Base-by-base conservation (phyloP, 2,888 invertebrate species). In the Dioctria rufipes region DNA sequence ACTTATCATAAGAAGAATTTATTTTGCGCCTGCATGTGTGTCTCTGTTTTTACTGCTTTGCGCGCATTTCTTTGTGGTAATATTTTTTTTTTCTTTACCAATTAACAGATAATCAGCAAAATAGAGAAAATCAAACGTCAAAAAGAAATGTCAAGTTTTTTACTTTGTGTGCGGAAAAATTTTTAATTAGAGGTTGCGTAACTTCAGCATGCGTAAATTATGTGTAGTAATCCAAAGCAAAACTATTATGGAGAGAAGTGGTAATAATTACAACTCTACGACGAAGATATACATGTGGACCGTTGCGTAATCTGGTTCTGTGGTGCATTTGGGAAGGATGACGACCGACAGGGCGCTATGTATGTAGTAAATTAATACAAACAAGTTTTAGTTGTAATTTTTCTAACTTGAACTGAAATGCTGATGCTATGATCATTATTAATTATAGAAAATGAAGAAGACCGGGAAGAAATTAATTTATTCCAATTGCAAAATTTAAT, bases 171-270 rank as follows among this genome's bases (percentile, higher is more conserved):
- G 25, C 43, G 9, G 39, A 51, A 39, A 69, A 51, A 51, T 69
- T 51, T 69, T 69, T 69, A 69, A 69, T 69, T 69, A 69, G 51
- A 39, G 4, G 51, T 69, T 69, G 49, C 49, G 51, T 51, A 69
- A 69, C 51, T 37, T 8, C 25, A 25, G 8, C n/a, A 51, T 69
- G 69, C 51, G 69, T 69, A 69, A 11, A 6, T 54, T 54, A 54
- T 6, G 54, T 54, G 11, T 11, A n/a, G 9, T 4, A 11, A 11
- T 54, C 54, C 9, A n/a, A 54, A 8, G 54, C 54, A 54, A 4
- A 11, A 8, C 1, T n/a, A 11, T 8, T n/a, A n/a, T 4, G 11
- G 46, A 6, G 46, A 8, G 11, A 54, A 11, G n/a, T 54, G 11
- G 11, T 54, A 54, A 11, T 54, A 46, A 46, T 46, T 46, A 43